Evolutionary conservation across 1,140 invertebrate genomes (phyloP).

Genomic region (Manduca sexta): DNA sequence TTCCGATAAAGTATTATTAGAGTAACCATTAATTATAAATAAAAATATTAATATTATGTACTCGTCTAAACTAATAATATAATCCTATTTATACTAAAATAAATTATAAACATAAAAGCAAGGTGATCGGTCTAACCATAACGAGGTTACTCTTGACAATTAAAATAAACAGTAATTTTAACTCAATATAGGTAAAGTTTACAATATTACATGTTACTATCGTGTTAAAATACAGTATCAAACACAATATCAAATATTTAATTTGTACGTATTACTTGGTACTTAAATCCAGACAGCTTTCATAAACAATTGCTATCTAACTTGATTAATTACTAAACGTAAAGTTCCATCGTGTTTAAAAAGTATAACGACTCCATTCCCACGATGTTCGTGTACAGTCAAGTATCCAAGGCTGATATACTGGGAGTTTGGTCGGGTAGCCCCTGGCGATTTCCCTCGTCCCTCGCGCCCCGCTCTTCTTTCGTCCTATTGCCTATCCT

Average conservation of each 20-base stretch:
- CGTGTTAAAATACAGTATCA: no score
- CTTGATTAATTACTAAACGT: neutral
- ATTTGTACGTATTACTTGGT: no score
- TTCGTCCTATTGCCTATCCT: neutral
- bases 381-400: constrained; percentile 14
- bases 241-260: constrained; percentile 1
- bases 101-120: no score
- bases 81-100: no score
- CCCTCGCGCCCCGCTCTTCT: constrained; percentile 20
- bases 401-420: constrained; percentile 56
- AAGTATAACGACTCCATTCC: constrained; percentile 18
- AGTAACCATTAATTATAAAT: no score
- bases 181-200: constrained; percentile 6
- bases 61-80: no score
- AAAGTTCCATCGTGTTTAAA: neutral
- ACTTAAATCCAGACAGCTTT: no score
- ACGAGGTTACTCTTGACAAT: no score
- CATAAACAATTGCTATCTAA: no score
- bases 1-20: no score
- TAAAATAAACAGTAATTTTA: neutral
- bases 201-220: constrained; percentile 7
- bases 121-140: no score
- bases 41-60: no score
- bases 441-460: constrained; percentile 42
- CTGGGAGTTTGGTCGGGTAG: constrained; percentile 47